Evolutionary conservation across 2,888 invertebrate species (phyloP), one percentile per base, ranked within the genome.

Genomic region (Oxytorus armatus): DNA sequence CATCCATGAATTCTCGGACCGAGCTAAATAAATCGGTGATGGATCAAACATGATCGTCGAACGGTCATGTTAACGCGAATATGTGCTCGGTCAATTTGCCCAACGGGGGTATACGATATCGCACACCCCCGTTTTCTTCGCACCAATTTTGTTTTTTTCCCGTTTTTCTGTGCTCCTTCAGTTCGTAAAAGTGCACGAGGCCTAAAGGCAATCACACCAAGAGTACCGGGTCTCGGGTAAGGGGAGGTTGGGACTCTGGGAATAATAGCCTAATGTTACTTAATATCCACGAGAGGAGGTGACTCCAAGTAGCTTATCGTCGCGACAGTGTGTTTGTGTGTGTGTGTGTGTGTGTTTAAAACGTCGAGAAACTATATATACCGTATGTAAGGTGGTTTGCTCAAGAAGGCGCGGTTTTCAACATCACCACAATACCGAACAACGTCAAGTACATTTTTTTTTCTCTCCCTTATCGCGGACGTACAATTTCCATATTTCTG

Each of bases 261-360:
- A 85, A 85, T 86, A 85, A 86, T 85, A 75, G 84, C 77, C 82
- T 84, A 83, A 86, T 85, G 83, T 82, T 86, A 85, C 82, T 85
- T 85, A 85, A 86, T 86, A 85, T 84, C 85, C 76, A 81, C 76
- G 66, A 57, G 77, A 66, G 74, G n/a, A 68, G 61, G 68, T 69
- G 33, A 51, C 77, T 66, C 55, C 69, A 16, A n/a, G 75, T 16
- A 36, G 77, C 81, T 84, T 84, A 84, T 84, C 84, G 74, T 74
- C 51, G 39, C 18, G 51, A 23, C 42, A 70, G 23, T 57, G 63
- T 65, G 69, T 39, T 36, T 53, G 23, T 51, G n/a, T 0, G 55
- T 25, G 59, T 29, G 7, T 39, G 59, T 53, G 73, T 66, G 33
- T 53, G 51, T 18, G 75, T 51, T n/a, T 33, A 21, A 16, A 47